phyloP scores from a whole-genome alignment of 1,140 invertebrate species.

The Drosophila ambigua region DNA sequence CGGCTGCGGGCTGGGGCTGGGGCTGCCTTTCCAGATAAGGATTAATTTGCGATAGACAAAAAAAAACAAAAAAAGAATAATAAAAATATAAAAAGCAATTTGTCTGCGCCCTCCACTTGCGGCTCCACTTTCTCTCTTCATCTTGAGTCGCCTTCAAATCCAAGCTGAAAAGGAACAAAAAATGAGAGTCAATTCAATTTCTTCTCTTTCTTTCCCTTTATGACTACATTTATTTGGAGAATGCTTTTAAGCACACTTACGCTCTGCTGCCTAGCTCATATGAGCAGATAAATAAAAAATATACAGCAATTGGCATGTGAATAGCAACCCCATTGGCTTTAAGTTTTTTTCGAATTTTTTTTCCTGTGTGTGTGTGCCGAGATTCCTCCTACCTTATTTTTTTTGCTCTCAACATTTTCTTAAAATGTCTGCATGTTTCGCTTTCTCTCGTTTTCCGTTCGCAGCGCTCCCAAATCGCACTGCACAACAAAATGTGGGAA shows the following conservation, averaged over 20 bases:
- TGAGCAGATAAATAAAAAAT: constrained; percentile 15
- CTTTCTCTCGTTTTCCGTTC: constrained; percentile 52
- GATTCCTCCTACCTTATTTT: constrained; percentile 13
- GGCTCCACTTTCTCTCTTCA: not conserved
- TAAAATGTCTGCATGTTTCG: constrained; percentile 1
- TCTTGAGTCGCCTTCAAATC: constrained; percentile 3
- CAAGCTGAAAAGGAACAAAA: constrained; percentile 42
- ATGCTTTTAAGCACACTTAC: constrained; percentile 64
- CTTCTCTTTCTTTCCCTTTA: constrained; percentile 10
- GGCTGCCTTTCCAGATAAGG: constrained; percentile 42
- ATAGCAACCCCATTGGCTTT: constrained; percentile 18
- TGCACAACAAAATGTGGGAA: constrained; percentile 98
- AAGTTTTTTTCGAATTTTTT: constrained; percentile 6
- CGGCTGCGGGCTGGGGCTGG: no score
- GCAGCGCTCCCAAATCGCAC: constrained; percentile 94
- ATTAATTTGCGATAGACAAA: constrained; percentile 55
- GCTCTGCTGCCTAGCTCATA: constrained; percentile 25
- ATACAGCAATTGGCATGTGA: constrained; percentile 10
- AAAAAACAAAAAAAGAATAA: not conserved
- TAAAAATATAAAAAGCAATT: constrained; percentile 52
- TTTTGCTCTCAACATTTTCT: constrained; percentile 1
- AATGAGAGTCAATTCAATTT: constrained; percentile 60
- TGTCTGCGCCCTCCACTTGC: constrained; percentile 11
- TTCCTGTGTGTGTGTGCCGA: constrained; percentile 8
- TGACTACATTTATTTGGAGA: constrained; percentile 56